Base-by-base conservation (phyloP, 2,113 vertebrate species). In the Eublepharis macularius region DNA sequence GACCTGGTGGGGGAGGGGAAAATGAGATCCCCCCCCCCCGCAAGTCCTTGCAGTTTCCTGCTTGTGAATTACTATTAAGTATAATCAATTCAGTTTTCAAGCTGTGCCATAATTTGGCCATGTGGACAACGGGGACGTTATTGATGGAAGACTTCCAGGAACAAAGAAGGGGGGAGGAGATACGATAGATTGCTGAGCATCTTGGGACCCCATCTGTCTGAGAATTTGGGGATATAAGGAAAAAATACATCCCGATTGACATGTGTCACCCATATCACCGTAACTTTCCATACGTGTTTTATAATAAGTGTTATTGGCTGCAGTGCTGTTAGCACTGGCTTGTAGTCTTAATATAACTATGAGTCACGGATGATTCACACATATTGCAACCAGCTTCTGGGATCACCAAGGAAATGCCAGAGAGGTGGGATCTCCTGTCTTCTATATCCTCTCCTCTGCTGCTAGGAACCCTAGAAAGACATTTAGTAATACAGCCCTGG, bases 401-500 rank as follows among this genome's bases (percentile, higher is more conserved):
- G 54, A 54, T 87, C 87, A 80, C 74, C 76, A 84, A 72, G 83
- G 66, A 81, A 90, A 78, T 19, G 0, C 26, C 57, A 34, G 13
- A 75, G 43, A 82, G 80, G 73, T 88, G 87, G 84, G 87, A 60
- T n/a, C 65, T 57, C 76, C 2, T 0, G 75, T 77, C 76, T 9
- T 21, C n/a, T 5, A 0, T 90, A 32, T 43, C 77, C 80, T 82
- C 66, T 81, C 70, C 24, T 5, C 86, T 87, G 32, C 21, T 81
- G 21, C 29, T 66, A 26, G 84, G 78, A n/a, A 65, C 54, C 9
- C n/a, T 51, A 79, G 45, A 43, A 24, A 73, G 3, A 36, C 43
- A 79, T 90, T n/a, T 91, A 88, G 51, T 87, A 81, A 36, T 24
- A 29, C 85, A 57, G 65, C 84, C 87, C 45, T 81, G 49, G 43